Evolutionary conservation across 2,888 invertebrate genomes (phyloP).

Genomic region (Agrilus cyanescens): DNA sequence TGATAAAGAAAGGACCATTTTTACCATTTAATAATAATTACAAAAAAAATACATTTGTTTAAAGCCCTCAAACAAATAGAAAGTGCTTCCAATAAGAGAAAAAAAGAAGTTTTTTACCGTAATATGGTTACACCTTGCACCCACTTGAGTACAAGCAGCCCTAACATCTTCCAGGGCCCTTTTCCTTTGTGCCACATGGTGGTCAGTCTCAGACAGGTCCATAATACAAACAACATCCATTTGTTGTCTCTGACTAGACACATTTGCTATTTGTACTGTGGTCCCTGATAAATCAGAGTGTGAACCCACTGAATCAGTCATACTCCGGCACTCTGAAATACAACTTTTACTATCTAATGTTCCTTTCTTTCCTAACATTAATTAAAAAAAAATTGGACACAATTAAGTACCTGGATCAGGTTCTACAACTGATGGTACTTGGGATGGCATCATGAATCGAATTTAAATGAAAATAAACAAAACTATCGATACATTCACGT

Average conservation of each 20-base stretch:
- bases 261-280: conserved; percentile 32
- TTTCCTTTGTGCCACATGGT: conserved; percentile 57
- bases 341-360: conserved; percentile 7
- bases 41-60: too few relatives aligned
- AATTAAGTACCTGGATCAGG: conserved; percentile 15
- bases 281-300: conserved; percentile 48
- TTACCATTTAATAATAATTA: too few relatives aligned
- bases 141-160: conserved; percentile 64
- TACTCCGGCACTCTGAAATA: conserved; percentile 33
- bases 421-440: conserved; percentile 15
- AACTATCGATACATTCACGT: too few relatives aligned
- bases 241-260: conserved; percentile 41
- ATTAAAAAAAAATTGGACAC: not conserved
- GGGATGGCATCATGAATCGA: conserved; percentile 10
- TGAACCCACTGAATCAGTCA: conserved; percentile 49
- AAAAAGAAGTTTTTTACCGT: conserved; percentile 52
- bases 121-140: conserved; percentile 72
- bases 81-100: conserved; percentile 1
- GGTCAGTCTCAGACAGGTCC: conserved; percentile 56
- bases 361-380: conserved; percentile 4
- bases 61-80: too few relatives aligned
- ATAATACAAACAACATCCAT: conserved; percentile 87
- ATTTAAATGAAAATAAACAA: too few relatives aligned
- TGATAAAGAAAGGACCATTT: too few relatives aligned
- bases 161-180: conserved; percentile 76